A percentile compares a stretch with the other conserved stretches of the same genome.
Evolutionary conservation across 2,797 vertebrate species (phyloP).

Genomic region (Hemibagrus guttatus): DNA sequence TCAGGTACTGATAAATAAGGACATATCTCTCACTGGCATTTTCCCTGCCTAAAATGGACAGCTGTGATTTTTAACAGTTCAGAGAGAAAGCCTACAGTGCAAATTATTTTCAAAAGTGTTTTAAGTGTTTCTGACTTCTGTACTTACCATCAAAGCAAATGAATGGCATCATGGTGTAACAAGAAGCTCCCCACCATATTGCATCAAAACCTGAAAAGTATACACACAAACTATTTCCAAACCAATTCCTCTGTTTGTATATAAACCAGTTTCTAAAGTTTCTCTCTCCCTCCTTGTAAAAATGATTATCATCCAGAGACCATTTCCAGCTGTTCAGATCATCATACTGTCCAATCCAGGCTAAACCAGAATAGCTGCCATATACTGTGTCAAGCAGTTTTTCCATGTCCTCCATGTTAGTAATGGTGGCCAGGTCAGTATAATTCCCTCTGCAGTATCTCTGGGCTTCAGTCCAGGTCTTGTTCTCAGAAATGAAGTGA

Average conservation of each 20-base stretch:
- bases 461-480: slow-evolving; percentile 13
- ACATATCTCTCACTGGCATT: slow-evolving; percentile 15
- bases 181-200: background rate
- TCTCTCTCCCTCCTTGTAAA: background rate
- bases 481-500: background rate
- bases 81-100: background rate
- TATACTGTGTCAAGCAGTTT: background rate
- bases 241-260: background rate
- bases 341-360: no score
- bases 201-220: background rate
- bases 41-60: slow-evolving; percentile 10
- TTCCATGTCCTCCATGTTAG: background rate
- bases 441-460: slow-evolving; percentile 13
- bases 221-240: slow-evolving; percentile 25
- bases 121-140: background rate
- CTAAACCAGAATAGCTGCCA: background rate
- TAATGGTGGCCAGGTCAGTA: slow-evolving; percentile 10
- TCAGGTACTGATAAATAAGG: background rate
- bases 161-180: background rate
- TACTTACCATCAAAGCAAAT: slow-evolving; percentile 47
- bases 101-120: background rate
- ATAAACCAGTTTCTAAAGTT: slow-evolving; percentile 41
- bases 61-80: background rate
- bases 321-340: slow-evolving; percentile 45
- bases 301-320: slow-evolving; percentile 14